These are phyloP conservation scores for Formica exsecta DNA, from an alignment of 1,140 invertebrate genomes.

Conservation along the genomic window DNA sequence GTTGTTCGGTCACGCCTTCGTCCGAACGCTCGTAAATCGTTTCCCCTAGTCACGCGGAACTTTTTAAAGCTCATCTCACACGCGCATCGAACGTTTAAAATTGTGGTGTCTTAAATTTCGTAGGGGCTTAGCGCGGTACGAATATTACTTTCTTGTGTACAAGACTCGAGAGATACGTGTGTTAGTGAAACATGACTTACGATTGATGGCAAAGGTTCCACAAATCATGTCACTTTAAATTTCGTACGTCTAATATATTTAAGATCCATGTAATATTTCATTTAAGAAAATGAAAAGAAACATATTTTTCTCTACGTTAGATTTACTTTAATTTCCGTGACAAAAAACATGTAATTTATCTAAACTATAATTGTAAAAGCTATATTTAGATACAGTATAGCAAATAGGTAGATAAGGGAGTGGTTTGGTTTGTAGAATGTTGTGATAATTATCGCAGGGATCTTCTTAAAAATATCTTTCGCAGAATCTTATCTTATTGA, in stretches of 20 bases:
- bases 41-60: constrained; percentile 25
- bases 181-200: constrained; percentile 1
- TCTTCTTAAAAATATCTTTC: constrained; percentile 6
- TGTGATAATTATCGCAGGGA: constrained; percentile 23
- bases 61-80: not conserved
- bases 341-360: not conserved
- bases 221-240: not conserved
- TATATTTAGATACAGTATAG: not conserved
- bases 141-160: not conserved
- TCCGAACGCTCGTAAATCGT: constrained; percentile 57
- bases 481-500: constrained; percentile 36
- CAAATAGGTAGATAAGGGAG: constrained; percentile 12
- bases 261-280: not conserved
- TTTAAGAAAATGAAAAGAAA: not conserved
- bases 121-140: not conserved
- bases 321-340: not conserved
- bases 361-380: not conserved
- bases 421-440: not conserved
- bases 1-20: constrained; percentile 63
- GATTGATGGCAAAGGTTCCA: not conserved
- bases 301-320: no score
- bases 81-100: not conserved
- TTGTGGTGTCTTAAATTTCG: constrained; percentile 13
- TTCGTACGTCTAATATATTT: not conserved
- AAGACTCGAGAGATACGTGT: not conserved